Base-by-base conservation (phyloP, 2,888 invertebrate species). In the Hipparchia sbordonii region DNA sequence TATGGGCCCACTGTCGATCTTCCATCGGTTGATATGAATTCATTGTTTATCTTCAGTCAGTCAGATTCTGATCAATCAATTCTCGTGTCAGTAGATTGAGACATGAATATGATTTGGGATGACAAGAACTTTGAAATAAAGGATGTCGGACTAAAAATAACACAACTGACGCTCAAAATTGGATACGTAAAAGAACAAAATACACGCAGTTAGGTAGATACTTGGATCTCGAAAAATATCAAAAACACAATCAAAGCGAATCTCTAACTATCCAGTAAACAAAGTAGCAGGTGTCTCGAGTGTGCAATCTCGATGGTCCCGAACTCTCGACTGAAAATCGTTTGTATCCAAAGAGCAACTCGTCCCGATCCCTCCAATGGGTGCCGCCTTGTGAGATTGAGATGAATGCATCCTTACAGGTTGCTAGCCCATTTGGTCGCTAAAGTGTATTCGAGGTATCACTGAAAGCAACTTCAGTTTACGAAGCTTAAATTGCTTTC, bases 261-360 rank as follows among this genome's bases (percentile, higher is more conserved):
- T 76, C 72, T 72, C 75, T 72, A 75, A 72, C 76, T 72, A 76
- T 78, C 76, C 76, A 74, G 77, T 72, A 76, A 76, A 75, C 76
- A 79, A 75, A 74, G 76, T 73, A 75, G 70, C 77, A 78, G 79
- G 77, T 78, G 77, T 68, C 73, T 72, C 66, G 71, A 67, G 73
- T 85, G 83, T 86, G 87, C 91, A 86, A 91, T 90, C 87, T 85
- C 89, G 89, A 89, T 90, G 89, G 89, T 90, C 87, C 87, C 85
- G 8, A 23, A 57, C 23, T 57, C 9, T 2, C 23, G 81, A 81
- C 84, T 84, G 78, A 70, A 70, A 76, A 72, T 62, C 63, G 79
- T 80, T 83, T 80, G 81, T 84, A 83, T 84, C 85, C 82, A 85
- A 86, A 10, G 12, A 63, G 48, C 13, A 51, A 23, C 57, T 57